Percentiles rank a stretch among this genome's conserved stretches.
These are phyloP conservation scores for Eustalomyia histrio DNA, from an alignment of 2,888 invertebrate genomes.

Conservation along the genomic window DNA sequence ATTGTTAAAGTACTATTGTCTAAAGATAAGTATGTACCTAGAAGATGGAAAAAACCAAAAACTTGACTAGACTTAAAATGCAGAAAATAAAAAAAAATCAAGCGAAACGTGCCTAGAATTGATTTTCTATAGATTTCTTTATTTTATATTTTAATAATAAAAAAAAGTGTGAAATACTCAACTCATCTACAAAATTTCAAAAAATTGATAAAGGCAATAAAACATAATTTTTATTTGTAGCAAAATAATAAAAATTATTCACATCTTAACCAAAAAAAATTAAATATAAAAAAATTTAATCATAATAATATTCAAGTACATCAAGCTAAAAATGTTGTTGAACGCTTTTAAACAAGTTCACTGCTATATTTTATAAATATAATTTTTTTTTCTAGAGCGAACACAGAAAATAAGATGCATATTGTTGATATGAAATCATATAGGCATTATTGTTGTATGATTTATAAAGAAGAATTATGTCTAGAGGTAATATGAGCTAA, in stretches of 20 bases:
- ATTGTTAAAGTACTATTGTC: constrained; percentile 21
- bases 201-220: constrained; percentile 57
- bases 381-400: neutral
- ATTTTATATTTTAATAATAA: neutral
- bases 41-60: constrained; percentile 17
- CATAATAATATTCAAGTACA: constrained; percentile 63
- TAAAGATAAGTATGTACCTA: constrained; percentile 36
- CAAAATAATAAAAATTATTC: constrained; percentile 2
- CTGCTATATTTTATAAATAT: constrained; percentile 38
- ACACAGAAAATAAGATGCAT: constrained; percentile 6
- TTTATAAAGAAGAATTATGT: neutral
- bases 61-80: constrained; percentile 29
- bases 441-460: constrained; percentile 29
- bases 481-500: constrained; percentile 51
- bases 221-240: constrained; percentile 53
- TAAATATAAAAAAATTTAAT: constrained; percentile 41
- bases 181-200: constrained; percentile 16
- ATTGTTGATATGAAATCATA: constrained; percentile 40
- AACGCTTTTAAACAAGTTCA: constrained; percentile 62
- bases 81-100: constrained; percentile 14
- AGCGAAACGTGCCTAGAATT: constrained; percentile 62
- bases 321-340: constrained; percentile 62
- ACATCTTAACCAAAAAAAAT: constrained; percentile 21
- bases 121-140: constrained; percentile 42
- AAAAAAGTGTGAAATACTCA: constrained; percentile 16